Evolutionary conservation across 2,888 invertebrate species (phyloP), one percentile per base, ranked within the genome.

Genomic region (Harpagoxenus sublaevis): DNA sequence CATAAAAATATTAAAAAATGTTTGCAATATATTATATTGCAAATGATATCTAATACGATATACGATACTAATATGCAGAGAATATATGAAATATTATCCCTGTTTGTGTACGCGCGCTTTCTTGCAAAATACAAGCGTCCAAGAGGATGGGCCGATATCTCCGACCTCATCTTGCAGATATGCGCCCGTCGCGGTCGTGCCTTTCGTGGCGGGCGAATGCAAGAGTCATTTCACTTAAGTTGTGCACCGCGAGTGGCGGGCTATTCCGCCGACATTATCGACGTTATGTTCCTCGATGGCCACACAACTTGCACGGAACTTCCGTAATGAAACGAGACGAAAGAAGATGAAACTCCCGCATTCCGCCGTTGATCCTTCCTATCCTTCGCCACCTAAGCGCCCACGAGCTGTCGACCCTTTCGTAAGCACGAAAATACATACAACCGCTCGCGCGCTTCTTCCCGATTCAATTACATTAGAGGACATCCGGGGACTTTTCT

Each of bases 401-500:
- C 57, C 51, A 60, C 55, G 55, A 70, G 55, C 78, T 84, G n/a
- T n/a, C n/a, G 74, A 78, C 86, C 74, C 68, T 51, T 70, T 45
- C 62, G 78, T 66, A 81, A 77, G 73, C 57, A 65, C 10, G 31
- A 81, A 51, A 71, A 66, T 78, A 82, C 42, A 66, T 78, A 82
- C 42, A 57, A 55, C 75, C 48, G 63, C 66, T 79, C 12, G 60
- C 57, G 23, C 39, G n/a, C 42, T 63, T 74, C 70, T 57, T 83
- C 66, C 77, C 87, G 85, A 85, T 90, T 90, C 89, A 89, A 89
- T 89, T 89, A 89, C 89, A 89, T 89, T 89, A 89, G 82, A 48
- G 77, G 82, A 83, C 51, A 62, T 84, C 66, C 84, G 66, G 60
- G 74, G 83, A 90, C 78, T 62, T 65, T 83, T 86, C 75, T 74